These are phyloP conservation scores for Zhengitettix transpicula DNA, from an alignment of 2,888 invertebrate genomes.

Conservation along the genomic window DNA sequence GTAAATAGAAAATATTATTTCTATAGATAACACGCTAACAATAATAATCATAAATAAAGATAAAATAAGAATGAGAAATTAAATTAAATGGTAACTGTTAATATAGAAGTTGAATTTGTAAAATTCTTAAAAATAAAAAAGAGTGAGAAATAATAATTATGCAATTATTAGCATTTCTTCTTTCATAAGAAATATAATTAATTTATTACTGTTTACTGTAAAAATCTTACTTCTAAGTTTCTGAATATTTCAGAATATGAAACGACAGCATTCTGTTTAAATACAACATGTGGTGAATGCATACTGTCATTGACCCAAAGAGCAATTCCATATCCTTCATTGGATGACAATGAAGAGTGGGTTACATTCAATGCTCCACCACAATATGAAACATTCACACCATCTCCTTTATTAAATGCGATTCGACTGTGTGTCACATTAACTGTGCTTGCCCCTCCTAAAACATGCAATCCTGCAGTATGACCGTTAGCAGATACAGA, in stretches of 20 bases:
- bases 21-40: too few relatives aligned
- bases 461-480: conserved; percentile 77
- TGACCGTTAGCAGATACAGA: conserved; percentile 75
- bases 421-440: conserved; percentile 83
- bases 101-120: too few relatives aligned
- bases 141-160: too few relatives aligned
- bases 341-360: conserved; percentile 66
- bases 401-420: conserved; percentile 82
- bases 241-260: conserved; percentile 75
- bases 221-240: conserved; percentile 49
- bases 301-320: conserved; percentile 78
- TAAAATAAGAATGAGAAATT: too few relatives aligned
- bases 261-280: conserved; percentile 73
- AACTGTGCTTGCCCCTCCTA: conserved; percentile 82
- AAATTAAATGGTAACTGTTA: too few relatives aligned
- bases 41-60: too few relatives aligned
- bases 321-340: conserved; percentile 74
- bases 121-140: too few relatives aligned
- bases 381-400: conserved; percentile 86
- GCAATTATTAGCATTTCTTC: too few relatives aligned
- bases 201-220: too few relatives aligned
- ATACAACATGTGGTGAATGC: conserved; percentile 56
- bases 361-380: conserved; percentile 91
- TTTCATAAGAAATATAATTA: too few relatives aligned
- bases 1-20: too few relatives aligned